phyloP scores from a whole-genome alignment of 2,888 invertebrate genomes.

The Drosophila birchii region DNA sequence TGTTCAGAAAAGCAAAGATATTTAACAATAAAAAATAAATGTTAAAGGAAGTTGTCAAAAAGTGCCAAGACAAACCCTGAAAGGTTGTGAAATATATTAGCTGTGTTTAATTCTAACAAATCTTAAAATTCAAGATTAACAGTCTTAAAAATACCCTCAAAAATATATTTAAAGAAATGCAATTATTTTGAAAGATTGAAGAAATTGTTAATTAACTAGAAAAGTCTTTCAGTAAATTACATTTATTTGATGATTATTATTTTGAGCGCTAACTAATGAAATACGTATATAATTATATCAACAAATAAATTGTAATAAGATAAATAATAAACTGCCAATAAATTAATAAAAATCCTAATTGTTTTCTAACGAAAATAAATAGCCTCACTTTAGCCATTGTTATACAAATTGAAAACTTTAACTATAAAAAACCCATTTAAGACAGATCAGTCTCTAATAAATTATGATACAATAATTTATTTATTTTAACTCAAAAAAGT shows the following conservation, averaged over 20 bases:
- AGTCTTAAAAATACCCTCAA: not conserved
- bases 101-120: too few relatives aligned
- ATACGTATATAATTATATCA: too few relatives aligned
- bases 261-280: too few relatives aligned
- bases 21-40: too few relatives aligned
- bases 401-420: too few relatives aligned
- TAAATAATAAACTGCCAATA: too few relatives aligned
- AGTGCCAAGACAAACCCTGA: not conserved
- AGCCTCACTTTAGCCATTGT: too few relatives aligned
- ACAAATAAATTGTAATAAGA: too few relatives aligned
- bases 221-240: too few relatives aligned
- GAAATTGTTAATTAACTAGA: too few relatives aligned
- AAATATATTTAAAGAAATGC: not conserved
- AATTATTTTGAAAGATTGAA: not conserved
- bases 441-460: too few relatives aligned
- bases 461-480: not conserved
- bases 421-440: not conserved
- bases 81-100: not conserved
- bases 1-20: not conserved
- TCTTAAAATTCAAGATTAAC: not conserved
- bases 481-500: not conserved
- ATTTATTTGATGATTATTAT: too few relatives aligned
- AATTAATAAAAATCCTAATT: not conserved
- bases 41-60: not conserved
- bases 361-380: not conserved